These are phyloP conservation scores for Iselma pallidipennis DNA, from an alignment of 2,888 invertebrate species.

Conservation along the genomic window DNA sequence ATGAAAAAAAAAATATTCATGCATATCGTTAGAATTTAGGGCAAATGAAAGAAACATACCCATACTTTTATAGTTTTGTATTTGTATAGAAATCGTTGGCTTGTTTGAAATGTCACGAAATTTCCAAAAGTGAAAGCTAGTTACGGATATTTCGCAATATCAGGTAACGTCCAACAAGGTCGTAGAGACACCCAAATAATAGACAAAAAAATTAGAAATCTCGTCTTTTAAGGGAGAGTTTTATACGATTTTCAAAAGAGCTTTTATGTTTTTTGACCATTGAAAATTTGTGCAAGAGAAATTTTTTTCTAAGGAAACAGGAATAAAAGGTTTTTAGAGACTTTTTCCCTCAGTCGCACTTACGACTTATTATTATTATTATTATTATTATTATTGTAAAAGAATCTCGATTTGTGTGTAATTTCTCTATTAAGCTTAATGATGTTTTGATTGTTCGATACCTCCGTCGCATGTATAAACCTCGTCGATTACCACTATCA, in stretches of 20 bases:
- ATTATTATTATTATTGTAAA: too few relatives aligned
- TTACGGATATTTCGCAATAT: neutral
- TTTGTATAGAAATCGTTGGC: too few relatives aligned
- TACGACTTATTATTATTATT: too few relatives aligned
- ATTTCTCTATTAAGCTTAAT: neutral
- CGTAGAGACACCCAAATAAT: neutral
- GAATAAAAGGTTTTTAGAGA: too few relatives aligned
- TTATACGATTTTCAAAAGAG: too few relatives aligned
- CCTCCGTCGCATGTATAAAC: conserved; percentile 38
- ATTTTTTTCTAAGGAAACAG: neutral
- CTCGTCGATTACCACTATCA: conserved; percentile 44
- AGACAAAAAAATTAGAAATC: neutral
- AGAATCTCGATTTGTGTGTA: neutral
- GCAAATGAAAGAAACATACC: neutral
- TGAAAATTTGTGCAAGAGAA: neutral
- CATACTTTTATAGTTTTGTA: too few relatives aligned
- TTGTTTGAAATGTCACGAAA: neutral
- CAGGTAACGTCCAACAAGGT: neutral
- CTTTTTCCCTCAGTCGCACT: too few relatives aligned
- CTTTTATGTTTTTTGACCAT: neutral
- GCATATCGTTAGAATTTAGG: neutral
- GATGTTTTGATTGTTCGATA: neutral
- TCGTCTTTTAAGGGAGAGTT: neutral
- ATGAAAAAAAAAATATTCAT: neutral
- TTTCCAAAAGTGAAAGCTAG: neutral